Conservation (phyloP, 2,797 vertebrate genomes). For the Myotis findleyi region DNA sequence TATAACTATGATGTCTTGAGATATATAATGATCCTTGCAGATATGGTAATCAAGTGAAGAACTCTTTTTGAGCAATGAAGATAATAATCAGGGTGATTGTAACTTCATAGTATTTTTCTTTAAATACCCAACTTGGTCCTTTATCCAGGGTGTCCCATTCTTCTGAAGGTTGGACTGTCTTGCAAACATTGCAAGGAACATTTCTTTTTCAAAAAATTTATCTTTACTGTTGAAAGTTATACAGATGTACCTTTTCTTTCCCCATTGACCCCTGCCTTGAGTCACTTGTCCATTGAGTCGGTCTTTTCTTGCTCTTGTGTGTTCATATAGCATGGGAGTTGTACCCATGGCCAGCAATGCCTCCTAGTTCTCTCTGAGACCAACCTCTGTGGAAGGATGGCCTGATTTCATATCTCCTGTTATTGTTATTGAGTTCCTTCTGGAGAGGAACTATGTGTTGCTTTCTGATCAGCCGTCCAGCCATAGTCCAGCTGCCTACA, state of each 20-base stretch:
- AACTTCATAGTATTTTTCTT: neutral
- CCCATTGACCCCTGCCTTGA: neutral
- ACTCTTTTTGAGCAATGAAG: neutral
- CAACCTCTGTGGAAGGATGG: neutral
- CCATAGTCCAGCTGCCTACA: neutral
- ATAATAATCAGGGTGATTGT: neutral
- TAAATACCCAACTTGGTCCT: conserved; percentile 2
- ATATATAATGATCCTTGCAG: neutral
- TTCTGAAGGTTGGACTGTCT: neutral
- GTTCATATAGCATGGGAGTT: neutral
- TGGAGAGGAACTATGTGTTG: neutral
- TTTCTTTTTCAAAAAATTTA: neutral
- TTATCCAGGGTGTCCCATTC: neutral
- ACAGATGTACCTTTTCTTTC: no score
- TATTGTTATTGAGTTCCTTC: neutral
- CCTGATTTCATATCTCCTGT: neutral
- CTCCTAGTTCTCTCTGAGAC: neutral
- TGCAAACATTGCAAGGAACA: neutral
- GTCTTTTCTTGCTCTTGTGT: neutral
- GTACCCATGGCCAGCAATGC: neutral
- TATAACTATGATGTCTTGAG: neutral
- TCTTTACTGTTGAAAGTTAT: no score
- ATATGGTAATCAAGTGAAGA: neutral
- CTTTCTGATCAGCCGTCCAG: neutral
- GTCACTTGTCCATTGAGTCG: neutral